Conservation (phyloP, 2,113 vertebrate genomes). For the Alethe castanea region DNA sequence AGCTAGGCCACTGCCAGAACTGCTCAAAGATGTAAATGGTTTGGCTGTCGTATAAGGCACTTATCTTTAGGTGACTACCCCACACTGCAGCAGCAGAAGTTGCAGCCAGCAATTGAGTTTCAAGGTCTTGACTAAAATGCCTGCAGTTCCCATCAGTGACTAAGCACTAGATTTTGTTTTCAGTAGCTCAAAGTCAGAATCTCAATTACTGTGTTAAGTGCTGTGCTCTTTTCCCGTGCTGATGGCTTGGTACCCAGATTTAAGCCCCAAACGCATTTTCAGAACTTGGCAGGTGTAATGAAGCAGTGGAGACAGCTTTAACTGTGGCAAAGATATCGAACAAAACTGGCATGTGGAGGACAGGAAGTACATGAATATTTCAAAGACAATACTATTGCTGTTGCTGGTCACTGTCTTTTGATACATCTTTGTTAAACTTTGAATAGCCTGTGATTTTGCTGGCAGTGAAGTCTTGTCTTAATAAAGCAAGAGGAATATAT, state of each 20-base stretch:
- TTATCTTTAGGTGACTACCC: neutral
- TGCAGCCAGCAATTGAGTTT: neutral
- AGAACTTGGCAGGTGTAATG: neutral
- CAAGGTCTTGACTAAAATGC: neutral
- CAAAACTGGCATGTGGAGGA: neutral
- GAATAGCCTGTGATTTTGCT: conserved; percentile 31
- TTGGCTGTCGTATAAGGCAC: neutral
- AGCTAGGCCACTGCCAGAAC: neutral
- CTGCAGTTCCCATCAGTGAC: neutral
- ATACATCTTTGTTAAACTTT: conserved; percentile 26
- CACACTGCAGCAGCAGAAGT: neutral
- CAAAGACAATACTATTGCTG: neutral
- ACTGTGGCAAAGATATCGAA: neutral
- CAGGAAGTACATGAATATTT: neutral
- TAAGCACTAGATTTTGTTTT: neutral
- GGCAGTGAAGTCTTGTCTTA: neutral
- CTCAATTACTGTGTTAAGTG: neutral
- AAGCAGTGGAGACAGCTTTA: neutral
- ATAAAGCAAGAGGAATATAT: neutral
- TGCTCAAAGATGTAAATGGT: neutral
- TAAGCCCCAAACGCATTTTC: neutral
- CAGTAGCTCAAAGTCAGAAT: neutral
- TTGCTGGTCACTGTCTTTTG: conserved; percentile 16
- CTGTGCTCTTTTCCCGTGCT: neutral
- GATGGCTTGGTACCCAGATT: neutral